Evolutionary conservation across 1,140 invertebrate genomes (phyloP).

Genomic region (Drosophila truncata): DNA sequence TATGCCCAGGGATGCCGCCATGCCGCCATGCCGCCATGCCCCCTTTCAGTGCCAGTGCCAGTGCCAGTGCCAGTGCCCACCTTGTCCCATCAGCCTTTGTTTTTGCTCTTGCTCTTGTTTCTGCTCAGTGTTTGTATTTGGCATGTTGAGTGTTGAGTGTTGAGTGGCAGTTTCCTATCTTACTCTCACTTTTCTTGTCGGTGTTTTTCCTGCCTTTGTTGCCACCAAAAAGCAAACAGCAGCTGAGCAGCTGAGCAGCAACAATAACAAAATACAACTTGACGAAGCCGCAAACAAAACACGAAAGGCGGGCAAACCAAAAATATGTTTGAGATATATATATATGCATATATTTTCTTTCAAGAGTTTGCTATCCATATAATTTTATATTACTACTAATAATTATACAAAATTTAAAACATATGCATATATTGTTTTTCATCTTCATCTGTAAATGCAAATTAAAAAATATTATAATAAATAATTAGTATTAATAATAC

Average conservation of each 20-base stretch:
- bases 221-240: conserved; percentile 54
- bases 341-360: background rate
- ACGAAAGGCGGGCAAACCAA: background rate
- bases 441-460: too few relatives aligned
- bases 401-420: too few relatives aligned
- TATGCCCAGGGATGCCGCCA: conserved; percentile 19
- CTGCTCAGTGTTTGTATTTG: conserved; percentile 66
- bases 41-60: conserved; percentile 13
- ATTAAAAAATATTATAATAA: too few relatives aligned
- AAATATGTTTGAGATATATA: background rate
- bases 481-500: too few relatives aligned
- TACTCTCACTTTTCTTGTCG: conserved; percentile 1
- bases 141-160: conserved; percentile 49
- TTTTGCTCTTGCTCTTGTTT: conserved; percentile 22
- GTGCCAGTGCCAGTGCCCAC: too few relatives aligned
- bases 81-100: conserved; percentile 7
- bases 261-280: conserved; percentile 8
- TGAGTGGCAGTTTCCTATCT: conserved; percentile 42
- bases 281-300: conserved; percentile 3
- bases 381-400: too few relatives aligned
- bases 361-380: too few relatives aligned
- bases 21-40: conserved; percentile 4
- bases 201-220: conserved; percentile 7
- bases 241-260: conserved; percentile 1
- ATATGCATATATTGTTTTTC: too few relatives aligned